Evolutionary conservation across 2,888 invertebrate genomes (phyloP).

Genomic region (Melitaea athalia): DNA sequence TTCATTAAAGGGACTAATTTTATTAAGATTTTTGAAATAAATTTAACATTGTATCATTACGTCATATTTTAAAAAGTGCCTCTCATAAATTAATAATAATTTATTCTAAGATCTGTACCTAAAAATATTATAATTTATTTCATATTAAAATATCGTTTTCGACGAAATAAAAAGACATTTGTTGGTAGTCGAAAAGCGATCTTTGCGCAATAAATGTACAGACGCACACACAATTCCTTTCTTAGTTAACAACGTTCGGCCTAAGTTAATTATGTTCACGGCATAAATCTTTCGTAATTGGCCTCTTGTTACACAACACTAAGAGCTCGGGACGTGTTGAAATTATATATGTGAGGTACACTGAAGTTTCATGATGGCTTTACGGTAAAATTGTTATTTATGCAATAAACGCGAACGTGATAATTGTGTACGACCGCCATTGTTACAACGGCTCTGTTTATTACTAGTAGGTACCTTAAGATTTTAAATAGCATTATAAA

Average conservation of each 20-base stretch:
- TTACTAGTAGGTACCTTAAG: slow-evolving; percentile 30
- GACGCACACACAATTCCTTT: slow-evolving; percentile 64
- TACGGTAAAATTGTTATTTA: slow-evolving; percentile 52
- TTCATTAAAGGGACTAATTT: slow-evolving; percentile 7
- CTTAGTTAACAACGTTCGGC: slow-evolving; percentile 78
- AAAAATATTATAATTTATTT: neutral
- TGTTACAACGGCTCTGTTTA: slow-evolving; percentile 34
- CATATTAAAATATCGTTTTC: neutral
- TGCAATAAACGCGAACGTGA: slow-evolving; percentile 47
- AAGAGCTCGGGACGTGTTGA: slow-evolving; percentile 78
- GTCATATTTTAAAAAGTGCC: too few species aligned
- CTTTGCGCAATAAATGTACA: slow-evolving; percentile 32
- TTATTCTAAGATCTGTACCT: too few species aligned
- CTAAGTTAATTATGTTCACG: slow-evolving; percentile 82
- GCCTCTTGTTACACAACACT: slow-evolving; percentile 80
- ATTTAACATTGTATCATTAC: too few species aligned
- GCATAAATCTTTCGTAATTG: slow-evolving; percentile 83
- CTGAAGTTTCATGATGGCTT: slow-evolving; percentile 63
- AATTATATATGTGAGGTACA: slow-evolving; percentile 78
- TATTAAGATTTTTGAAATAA: neutral
- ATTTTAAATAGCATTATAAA: slow-evolving; percentile 13
- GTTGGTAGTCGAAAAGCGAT: slow-evolving; percentile 12
- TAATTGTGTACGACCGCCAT: slow-evolving; percentile 41
- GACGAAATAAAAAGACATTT: neutral
- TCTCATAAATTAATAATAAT: too few species aligned